phyloP scores from a whole-genome alignment of 1,140 invertebrate species.

The Triops cancriformis region DNA sequence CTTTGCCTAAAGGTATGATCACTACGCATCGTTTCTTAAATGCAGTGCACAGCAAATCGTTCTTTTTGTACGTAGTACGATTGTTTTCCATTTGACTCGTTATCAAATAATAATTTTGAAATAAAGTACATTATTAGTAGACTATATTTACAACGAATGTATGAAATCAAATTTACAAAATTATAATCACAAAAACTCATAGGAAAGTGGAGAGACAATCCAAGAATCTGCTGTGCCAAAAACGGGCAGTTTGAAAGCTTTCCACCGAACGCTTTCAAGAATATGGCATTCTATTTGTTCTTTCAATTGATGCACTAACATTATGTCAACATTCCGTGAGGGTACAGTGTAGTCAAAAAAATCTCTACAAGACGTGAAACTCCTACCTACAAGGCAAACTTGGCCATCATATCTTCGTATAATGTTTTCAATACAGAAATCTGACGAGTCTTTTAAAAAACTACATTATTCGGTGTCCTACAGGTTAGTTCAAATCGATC shows the following conservation, averaged over 20 bases:
- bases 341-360: background rate
- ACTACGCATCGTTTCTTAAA: no score
- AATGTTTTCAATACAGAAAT: background rate
- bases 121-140: background rate
- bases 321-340: background rate
- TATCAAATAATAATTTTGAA: no score
- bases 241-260: background rate
- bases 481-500: no score
- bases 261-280: background rate
- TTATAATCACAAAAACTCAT: no score
- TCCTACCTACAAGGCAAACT: background rate
- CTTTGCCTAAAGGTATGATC: no score
- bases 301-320: background rate
- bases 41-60: no score
- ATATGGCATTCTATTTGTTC: background rate
- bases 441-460: background rate
- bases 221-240: background rate
- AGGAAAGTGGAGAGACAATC: background rate
- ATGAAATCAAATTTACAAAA: background rate
- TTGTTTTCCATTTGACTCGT: no score
- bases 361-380: background rate
- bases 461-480: background rate
- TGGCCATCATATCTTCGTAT: background rate
- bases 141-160: background rate
- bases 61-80: no score